Evolutionary conservation across 35 echinoderm and acorn worm genomes (phyloP).

Genomic region (Lytechinus variegatus): DNA sequence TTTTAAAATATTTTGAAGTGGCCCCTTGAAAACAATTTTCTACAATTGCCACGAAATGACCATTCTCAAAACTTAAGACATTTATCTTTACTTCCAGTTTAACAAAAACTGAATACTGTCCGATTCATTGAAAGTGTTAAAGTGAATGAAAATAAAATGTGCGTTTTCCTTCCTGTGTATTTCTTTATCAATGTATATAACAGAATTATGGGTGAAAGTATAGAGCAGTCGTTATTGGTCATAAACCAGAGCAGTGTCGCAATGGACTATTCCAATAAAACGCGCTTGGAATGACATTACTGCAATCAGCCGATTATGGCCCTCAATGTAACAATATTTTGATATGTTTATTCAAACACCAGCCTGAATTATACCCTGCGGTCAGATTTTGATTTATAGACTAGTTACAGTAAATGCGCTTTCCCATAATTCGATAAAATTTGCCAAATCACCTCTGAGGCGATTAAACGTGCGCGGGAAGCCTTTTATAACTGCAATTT

Average conservation of each 20-base stretch:
- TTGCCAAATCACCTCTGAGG: slow-evolving; percentile 41
- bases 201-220: not conserved
- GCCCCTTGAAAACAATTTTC: too few species aligned
- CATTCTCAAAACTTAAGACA: too few species aligned
- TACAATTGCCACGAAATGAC: too few species aligned
- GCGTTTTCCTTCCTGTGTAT: too few species aligned
- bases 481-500: not conserved
- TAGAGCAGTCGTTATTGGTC: not conserved
- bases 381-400: slow-evolving; percentile 48
- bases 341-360: slow-evolving; percentile 45
- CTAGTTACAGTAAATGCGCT: slow-evolving; percentile 2
- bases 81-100: too few species aligned
- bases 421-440: slow-evolving; percentile 27
- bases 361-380: slow-evolving; percentile 31
- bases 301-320: slow-evolving; percentile 12
- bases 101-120: too few species aligned
- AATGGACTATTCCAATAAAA: slow-evolving; percentile 24
- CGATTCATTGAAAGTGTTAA: too few species aligned
- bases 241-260: not conserved
- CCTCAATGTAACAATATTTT: slow-evolving; percentile 30
- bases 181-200: too few species aligned
- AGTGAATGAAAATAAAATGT: too few species aligned
- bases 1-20: too few species aligned
- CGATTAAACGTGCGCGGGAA: slow-evolving; percentile 19
- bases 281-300: slow-evolving; percentile 30